Percentiles rank a stretch among this genome's conserved stretches.
phyloP scores from a whole-genome alignment of 2,888 invertebrate genomes.

The Callosobruchus maculatus region DNA sequence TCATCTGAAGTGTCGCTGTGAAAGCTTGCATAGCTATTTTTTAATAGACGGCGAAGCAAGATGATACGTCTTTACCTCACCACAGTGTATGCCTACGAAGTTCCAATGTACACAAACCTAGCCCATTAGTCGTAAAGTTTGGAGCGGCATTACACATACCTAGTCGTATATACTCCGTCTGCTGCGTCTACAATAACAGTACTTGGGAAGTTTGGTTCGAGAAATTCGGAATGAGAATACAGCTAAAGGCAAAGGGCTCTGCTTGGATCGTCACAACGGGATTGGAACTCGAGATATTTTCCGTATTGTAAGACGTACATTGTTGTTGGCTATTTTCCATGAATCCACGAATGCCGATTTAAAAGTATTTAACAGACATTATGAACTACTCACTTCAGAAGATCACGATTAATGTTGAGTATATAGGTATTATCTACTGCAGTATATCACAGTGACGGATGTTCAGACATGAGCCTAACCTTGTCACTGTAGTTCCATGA shows the following conservation, averaged over 20 bases:
- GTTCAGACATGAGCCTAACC: too few relatives aligned
- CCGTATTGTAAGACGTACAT: background rate
- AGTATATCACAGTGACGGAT: too few relatives aligned
- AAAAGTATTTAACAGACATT: too few relatives aligned
- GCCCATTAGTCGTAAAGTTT: background rate
- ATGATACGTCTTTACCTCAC: background rate
- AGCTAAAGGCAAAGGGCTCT: background rate
- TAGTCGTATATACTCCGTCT: background rate
- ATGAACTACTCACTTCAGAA: too few relatives aligned
- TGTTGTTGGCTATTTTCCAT: background rate
- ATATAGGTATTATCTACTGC: too few relatives aligned
- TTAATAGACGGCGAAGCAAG: background rate
- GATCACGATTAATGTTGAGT: too few relatives aligned
- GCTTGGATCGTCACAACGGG: background rate
- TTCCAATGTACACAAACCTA: background rate
- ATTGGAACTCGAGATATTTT: background rate
- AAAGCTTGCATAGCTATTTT: too few relatives aligned
- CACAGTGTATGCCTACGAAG: background rate
- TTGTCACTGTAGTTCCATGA: too few relatives aligned
- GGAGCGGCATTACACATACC: background rate
- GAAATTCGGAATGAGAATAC: background rate
- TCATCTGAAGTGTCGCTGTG: too few relatives aligned
- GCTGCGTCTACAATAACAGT: background rate
- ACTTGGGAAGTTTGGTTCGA: background rate
- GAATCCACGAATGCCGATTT: background rate